phyloP scores from a whole-genome alignment of 2,888 invertebrate genomes.

The Notodonta dromedarius region DNA sequence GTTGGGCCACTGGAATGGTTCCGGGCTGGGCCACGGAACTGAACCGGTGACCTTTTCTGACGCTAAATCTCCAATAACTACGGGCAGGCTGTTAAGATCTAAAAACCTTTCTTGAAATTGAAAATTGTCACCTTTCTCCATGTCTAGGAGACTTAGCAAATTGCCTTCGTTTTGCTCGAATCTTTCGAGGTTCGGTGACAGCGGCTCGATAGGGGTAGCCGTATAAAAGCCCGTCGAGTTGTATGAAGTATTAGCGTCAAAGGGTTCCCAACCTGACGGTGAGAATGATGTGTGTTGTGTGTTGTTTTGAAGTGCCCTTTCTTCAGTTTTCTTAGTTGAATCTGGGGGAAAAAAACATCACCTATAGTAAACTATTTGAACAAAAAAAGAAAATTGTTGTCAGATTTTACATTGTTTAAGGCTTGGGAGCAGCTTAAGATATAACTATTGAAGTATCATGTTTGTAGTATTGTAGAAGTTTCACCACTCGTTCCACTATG shows the following conservation, averaged over 20 bases:
- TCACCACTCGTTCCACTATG: no score
- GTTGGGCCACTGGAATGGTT: slow-evolving; percentile 53
- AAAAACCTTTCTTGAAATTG: slow-evolving; percentile 65
- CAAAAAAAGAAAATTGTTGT: neutral
- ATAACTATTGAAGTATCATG: no score
- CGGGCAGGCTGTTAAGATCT: slow-evolving; percentile 70
- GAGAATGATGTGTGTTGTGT: slow-evolving; percentile 75
- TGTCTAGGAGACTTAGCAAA: slow-evolving; percentile 43
- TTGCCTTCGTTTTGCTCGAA: slow-evolving; percentile 52
- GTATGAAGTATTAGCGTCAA: slow-evolving; percentile 68
- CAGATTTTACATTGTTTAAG: no score
- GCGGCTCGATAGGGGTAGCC: slow-evolving; percentile 55
- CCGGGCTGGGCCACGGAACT: slow-evolving; percentile 54
- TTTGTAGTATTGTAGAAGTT: no score
- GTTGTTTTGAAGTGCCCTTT: slow-evolving; percentile 72
- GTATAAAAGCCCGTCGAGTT: slow-evolving; percentile 63
- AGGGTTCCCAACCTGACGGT: slow-evolving; percentile 72
- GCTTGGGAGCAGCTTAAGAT: no score
- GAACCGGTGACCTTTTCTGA: slow-evolving; percentile 54
- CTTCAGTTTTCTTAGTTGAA: slow-evolving; percentile 61
- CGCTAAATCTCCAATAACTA: slow-evolving; percentile 69
- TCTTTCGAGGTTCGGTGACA: slow-evolving; percentile 61
- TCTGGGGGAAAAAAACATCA: slow-evolving; percentile 49
- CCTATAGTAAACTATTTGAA: neutral
- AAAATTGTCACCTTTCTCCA: slow-evolving; percentile 43